Evolutionary conservation across 2,113 vertebrate genomes (phyloP).

Genomic region (Nerophis lumbriciformis): DNA sequence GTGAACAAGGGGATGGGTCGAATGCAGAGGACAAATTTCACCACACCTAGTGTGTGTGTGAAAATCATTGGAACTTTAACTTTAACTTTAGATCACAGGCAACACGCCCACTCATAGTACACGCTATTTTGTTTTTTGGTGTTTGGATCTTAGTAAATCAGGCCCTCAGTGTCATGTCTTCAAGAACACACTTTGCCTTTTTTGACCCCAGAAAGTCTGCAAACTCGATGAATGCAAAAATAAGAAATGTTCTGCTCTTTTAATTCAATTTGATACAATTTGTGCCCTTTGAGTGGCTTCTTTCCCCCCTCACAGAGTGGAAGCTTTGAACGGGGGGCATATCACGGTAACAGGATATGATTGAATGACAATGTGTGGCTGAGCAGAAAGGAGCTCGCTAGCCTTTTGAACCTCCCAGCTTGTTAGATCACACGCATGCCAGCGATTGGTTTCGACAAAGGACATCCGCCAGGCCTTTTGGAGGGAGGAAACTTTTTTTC

Average conservation of each 20-base stretch:
- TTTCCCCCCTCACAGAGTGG: slow-evolving; percentile 18
- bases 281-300: slow-evolving; percentile 28
- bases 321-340: slow-evolving; percentile 30
- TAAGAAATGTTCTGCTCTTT: slow-evolving; percentile 7
- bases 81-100: too few relatives aligned
- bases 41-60: too few relatives aligned
- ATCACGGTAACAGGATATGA: slow-evolving; percentile 39
- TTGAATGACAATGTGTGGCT: slow-evolving; percentile 41
- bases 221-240: neutral
- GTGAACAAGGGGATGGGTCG: too few relatives aligned
- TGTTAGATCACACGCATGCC: slow-evolving; percentile 34
- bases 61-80: too few relatives aligned
- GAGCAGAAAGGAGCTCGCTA: slow-evolving; percentile 33
- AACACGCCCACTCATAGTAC: too few relatives aligned
- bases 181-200: slow-evolving; percentile 1
- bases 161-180: slow-evolving; percentile 8
- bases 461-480: slow-evolving; percentile 30
- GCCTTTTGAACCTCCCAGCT: slow-evolving; percentile 39
- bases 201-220: neutral
- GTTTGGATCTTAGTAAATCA: too few relatives aligned
- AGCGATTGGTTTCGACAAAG: slow-evolving; percentile 41
- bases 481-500: slow-evolving; percentile 7
- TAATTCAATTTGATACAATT: slow-evolving; percentile 37
- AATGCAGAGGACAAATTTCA: too few relatives aligned
- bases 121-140: too few relatives aligned